These are phyloP conservation scores for Pachypanchax playfairii DNA, from an alignment of 2,113 vertebrate species.

Conservation along the genomic window DNA sequence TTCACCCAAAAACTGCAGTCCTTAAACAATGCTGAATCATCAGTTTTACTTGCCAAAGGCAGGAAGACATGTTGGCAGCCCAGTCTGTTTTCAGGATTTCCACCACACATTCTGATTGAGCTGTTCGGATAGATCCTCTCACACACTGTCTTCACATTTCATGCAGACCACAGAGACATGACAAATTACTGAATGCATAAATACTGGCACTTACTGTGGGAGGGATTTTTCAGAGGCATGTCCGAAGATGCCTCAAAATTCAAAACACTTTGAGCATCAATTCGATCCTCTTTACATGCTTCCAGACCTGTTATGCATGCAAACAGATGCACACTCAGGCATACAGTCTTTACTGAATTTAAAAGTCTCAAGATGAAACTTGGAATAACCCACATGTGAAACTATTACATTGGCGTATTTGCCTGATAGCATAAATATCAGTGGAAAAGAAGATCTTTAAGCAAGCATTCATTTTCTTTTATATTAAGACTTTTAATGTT, in stretches of 20 bases:
- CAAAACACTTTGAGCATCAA: too few species aligned
- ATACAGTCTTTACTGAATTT: not conserved
- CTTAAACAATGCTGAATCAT: slow-evolving; percentile 54
- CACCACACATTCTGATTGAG: slow-evolving; percentile 22
- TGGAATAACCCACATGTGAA: not conserved
- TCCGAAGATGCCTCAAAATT: not conserved
- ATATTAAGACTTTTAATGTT: too few species aligned
- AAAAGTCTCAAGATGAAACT: not conserved
- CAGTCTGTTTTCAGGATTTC: slow-evolving; percentile 42
- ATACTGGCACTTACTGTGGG: not conserved
- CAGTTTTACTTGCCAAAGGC: slow-evolving; percentile 31
- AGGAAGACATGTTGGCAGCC: slow-evolving; percentile 25
- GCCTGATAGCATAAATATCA: not conserved
- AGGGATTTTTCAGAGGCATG: slow-evolving; percentile 2
- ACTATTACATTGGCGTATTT: not conserved
- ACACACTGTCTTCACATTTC: not conserved
- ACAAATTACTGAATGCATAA: not conserved
- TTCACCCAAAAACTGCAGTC: slow-evolving; percentile 20
- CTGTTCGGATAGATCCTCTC: slow-evolving; percentile 9
- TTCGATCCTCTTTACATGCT: not conserved
- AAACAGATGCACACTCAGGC: too few species aligned
- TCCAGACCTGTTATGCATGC: not conserved
- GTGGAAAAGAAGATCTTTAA: not conserved
- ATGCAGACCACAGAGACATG: slow-evolving; percentile 23
- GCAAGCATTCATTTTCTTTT: not conserved